Percentiles rank a stretch among this genome's conserved stretches.
phyloP scores from a whole-genome alignment of 2,113 vertebrate genomes.

The Cyanoderma ruficeps region DNA sequence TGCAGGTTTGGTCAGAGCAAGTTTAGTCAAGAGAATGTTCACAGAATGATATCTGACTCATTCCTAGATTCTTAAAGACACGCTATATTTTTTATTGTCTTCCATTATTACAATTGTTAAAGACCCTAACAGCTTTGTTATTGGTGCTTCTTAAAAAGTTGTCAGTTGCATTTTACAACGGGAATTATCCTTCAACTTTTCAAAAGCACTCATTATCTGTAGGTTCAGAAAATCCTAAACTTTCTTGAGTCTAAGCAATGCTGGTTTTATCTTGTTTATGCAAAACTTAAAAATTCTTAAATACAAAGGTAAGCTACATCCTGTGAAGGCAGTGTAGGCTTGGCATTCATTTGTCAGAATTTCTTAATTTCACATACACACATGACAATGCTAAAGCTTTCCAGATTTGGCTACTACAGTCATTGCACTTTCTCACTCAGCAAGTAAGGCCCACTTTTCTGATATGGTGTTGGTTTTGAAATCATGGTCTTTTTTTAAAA shows the following conservation, averaged over 20 bases:
- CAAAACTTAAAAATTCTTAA: not conserved
- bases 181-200: not conserved
- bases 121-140: not conserved
- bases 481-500: not conserved
- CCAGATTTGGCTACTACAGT: not conserved
- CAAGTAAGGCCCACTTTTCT: not conserved
- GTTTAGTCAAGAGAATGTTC: conserved; percentile 4
- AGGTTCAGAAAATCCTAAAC: not conserved
- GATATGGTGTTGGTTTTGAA: not conserved
- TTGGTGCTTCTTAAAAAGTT: not conserved
- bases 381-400: not conserved
- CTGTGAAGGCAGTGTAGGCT: not conserved
- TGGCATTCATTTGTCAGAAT: not conserved
- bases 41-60: not conserved
- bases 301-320: not conserved
- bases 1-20: not conserved
- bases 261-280: not conserved
- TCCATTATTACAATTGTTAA: not conserved
- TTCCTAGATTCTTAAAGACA: not conserved
- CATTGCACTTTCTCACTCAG: not conserved
- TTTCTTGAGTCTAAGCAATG: not conserved
- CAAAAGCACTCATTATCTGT: not conserved
- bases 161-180: not conserved
- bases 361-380: not conserved
- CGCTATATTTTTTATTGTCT: not conserved